Evolutionary conservation across 2,888 invertebrate species (phyloP), one percentile per base, ranked within the genome.

Genomic region (Nowickia ferox): DNA sequence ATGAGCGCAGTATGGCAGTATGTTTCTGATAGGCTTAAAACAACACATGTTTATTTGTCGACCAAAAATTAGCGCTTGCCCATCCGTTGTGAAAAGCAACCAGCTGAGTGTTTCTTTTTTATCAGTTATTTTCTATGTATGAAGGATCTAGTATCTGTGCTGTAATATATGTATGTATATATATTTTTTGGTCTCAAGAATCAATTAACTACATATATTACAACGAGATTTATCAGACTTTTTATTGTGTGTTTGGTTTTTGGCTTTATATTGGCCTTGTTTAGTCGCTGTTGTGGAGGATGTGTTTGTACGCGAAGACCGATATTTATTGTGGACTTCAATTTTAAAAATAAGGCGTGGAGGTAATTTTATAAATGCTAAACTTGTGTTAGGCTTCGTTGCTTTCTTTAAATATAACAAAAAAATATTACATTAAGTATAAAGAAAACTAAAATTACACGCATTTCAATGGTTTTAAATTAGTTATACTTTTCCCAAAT

Each of bases 311-410:
- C 85, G 87, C 77, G 91, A 91, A 89, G 89, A 90, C 63, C 92
- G 91, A 88, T 90, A 91, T 89, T 91, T 91, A 89, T 91, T 91
- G 87, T 91, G 91, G 87, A 89, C 89, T 88, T 91, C 90, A 91
- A 90, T 81, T 81, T 77, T 69, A 86, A 86, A 79, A 79, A 83
- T 79, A 84, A 86, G 79, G 81, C 72, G 74, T 55, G 76, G 53
- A 71, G 71, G 53, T 48, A 59, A 71, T 79, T 44, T 76, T 69
- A 53, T 74, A 51, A 76, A 75, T 88, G 82, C 84, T 72, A 53
- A 44, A 76, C 72, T 61, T n/a, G 8, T 13, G 9, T 17, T 42
- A 63, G n/a, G 51, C 1, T 11, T 38, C 15, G 9, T 11, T 42
- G 87, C 80, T 81, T 66, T 68, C 48, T 46, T 53, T 13, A 22